Evolutionary conservation across 1,140 invertebrate genomes (phyloP), one percentile per base, ranked within the genome.

Genomic region (Whitmania pigra): DNA sequence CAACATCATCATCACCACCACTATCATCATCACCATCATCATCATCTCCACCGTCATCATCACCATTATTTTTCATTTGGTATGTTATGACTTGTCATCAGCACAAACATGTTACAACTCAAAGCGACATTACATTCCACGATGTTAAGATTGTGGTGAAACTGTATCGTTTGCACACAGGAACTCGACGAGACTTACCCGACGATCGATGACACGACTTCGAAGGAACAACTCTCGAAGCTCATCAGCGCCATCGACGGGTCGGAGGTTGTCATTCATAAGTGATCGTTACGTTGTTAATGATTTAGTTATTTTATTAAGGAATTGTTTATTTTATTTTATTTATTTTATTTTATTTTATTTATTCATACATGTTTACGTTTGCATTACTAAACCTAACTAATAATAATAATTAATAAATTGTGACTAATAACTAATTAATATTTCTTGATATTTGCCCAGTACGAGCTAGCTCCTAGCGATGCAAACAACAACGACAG

Each of bases 171-270:
- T n/a, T n/a, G n/a, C n/a, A n/a, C n/a, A 53, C 69, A 25, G 22
- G 40, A 57, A 77, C 92, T 96, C 78, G 87, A n/a, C 20, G 57
- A 63, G 29, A 63, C 57, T 7, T 63, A 63, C 18, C 57, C 57
- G 18, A n/a, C 11, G 22, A 1, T 63, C 3, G 57, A 63, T 63
- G 57, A 25, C 29, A 5, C 22, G 20, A 7, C 57, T 31, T 25
- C 29, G 1, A 18, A 18, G 29, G 11, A 63, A 63, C 57, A 7
- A 17, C 5, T n/a, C 2, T 7, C 22, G 11, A 63, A 13, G 9
- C 6, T 22, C 22, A 6, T 63, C 29, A 13, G 3, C 0, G 57
- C 57, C 29, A 31, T 63, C 20, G 57, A 63, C 57, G 57, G 57
- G 9, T 7, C 6, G 11, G 22, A 63, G 57, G 57, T 63, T 3